Conservation (phyloP, 2,797 vertebrate species). For the Catamblyrhynchus diadema region DNA sequence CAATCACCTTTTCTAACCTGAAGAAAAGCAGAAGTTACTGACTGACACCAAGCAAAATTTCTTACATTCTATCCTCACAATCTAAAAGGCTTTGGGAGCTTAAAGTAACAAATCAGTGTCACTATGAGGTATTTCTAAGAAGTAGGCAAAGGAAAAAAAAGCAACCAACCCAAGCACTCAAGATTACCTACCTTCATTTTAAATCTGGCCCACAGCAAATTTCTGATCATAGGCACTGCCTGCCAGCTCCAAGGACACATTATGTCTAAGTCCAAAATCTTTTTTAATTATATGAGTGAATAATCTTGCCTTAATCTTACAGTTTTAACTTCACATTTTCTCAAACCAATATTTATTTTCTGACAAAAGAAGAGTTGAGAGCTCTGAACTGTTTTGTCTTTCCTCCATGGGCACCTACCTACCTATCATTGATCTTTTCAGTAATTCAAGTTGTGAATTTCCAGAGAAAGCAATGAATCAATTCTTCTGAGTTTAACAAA, state of each 20-base stretch:
- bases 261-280: neutral
- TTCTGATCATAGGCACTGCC: constrained; percentile 3
- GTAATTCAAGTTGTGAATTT: neutral
- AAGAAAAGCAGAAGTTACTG: constrained; percentile 46
- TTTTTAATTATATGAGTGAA: constrained; percentile 53
- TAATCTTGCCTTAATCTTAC: neutral
- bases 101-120: constrained; percentile 65
- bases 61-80: constrained; percentile 21
- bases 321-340: constrained; percentile 18
- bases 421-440: neutral
- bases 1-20: constrained; percentile 53
- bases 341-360: constrained; percentile 11
- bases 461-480: neutral
- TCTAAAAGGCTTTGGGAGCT: constrained; percentile 43
- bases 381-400: neutral
- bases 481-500: constrained; percentile 8
- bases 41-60: constrained; percentile 55
- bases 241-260: constrained; percentile 16
- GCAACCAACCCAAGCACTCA: neutral
- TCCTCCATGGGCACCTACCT: neutral
- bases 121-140: constrained; percentile 59
- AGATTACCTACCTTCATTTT: constrained; percentile 46
- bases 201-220: constrained; percentile 2
- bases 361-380: constrained; percentile 8
- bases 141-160: neutral